phyloP scores from a whole-genome alignment of 2,113 vertebrate genomes.

The Petromus typicus region DNA sequence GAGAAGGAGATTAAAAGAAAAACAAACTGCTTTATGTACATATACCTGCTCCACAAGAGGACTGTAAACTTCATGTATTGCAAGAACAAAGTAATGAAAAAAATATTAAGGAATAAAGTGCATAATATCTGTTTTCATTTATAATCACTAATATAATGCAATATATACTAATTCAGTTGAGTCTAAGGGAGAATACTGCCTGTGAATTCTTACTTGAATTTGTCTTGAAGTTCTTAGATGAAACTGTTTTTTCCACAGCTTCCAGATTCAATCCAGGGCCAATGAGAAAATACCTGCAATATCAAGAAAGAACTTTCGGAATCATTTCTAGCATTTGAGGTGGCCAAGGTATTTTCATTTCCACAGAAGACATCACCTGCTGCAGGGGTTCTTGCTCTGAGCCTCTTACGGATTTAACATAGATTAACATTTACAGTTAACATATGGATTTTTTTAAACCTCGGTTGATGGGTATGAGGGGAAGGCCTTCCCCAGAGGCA shows the following conservation, averaged over 20 bases:
- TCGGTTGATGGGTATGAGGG: not conserved
- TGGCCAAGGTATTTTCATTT: not conserved
- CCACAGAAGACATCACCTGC: not conserved
- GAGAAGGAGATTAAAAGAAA: not conserved
- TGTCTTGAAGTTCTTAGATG: not conserved
- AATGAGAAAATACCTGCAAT: not conserved
- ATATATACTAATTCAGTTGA: not conserved
- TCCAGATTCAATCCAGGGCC: not conserved
- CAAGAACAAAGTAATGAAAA: too few relatives aligned
- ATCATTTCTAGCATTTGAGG: too few relatives aligned
- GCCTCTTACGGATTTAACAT: not conserved
- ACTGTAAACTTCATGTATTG: not conserved
- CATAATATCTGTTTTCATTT: not conserved
- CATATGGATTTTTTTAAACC: not conserved
- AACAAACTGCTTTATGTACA: not conserved
- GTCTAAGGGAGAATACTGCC: not conserved
- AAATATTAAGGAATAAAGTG: not conserved
- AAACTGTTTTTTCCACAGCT: not conserved
- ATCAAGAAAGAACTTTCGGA: not conserved
- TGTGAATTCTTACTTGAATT: not conserved
- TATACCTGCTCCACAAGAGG: not conserved
- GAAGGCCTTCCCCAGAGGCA: not conserved
- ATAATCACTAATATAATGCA: not conserved
- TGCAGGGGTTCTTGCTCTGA: not conserved
- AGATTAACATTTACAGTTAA: too few relatives aligned